Base-by-base conservation (phyloP, 2,888 invertebrate genomes). In the Epiblema foenella region DNA sequence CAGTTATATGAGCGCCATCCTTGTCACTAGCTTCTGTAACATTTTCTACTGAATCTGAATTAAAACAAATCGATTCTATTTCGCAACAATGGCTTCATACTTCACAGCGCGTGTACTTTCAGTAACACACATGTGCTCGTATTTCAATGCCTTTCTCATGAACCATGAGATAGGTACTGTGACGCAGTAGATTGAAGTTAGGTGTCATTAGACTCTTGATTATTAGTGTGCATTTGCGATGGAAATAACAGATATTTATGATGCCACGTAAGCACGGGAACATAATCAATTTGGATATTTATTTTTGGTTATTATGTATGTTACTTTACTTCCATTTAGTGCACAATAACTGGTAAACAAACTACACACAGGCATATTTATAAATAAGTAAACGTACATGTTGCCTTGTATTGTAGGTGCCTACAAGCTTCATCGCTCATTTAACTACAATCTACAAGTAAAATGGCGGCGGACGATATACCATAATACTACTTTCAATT, bases 401-500 rank as follows among this genome's bases (percentile, higher is more conserved):
- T 24, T 24, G 4, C 24, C 24, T 24, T 24, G 4, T 4, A 24
- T n/a, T n/a, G 29, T 2, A 29, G 29, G 2, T 42, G 15, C 54
- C 11, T 18, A 62, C 18, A 11, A n/a, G 12, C 5, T n/a, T 56
- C 24, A 15, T 29, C 7, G 18, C n/a, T 29, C 9, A n/a, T 56
- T n/a, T 56, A 56, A n/a, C 15, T 56, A 9, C n/a, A n/a, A n/a
- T n/a, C 1, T 24, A 24, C 15, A 24, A 29, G 29, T 29, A 56
- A 56, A 56, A 29, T 56, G 56, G 51, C 24, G 29, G 24, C 24
- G 17, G 33, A 17, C 51, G 39, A 58, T 24, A 51, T 51, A n/a
- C 56, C 49, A 42, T n/a, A n/a, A 49, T 51, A 51, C 39, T 20
- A 69, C 57, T 63, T 57, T 49, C 37, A 69, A 63, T 63, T 69